A percentile compares a stretch with the other conserved stretches of the same genome.
These are phyloP conservation scores for Thymelicus acteon DNA, from an alignment of 2,888 invertebrate genomes.

Conservation along the genomic window DNA sequence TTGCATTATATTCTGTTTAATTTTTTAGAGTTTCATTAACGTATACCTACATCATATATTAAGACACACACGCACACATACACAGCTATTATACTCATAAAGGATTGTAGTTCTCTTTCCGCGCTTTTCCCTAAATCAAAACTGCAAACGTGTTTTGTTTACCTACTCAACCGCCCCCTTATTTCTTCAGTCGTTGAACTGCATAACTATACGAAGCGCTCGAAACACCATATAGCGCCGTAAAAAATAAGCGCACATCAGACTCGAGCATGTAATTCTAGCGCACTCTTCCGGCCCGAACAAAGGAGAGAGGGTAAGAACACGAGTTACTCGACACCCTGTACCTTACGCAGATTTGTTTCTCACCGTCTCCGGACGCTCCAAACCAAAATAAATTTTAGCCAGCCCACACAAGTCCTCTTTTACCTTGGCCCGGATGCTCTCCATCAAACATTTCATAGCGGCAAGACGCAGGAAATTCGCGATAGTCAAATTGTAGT, in stretches of 20 bases:
- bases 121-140: slow-evolving; percentile 63
- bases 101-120: slow-evolving; percentile 48
- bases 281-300: slow-evolving; percentile 84
- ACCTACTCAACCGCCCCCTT: slow-evolving; percentile 71
- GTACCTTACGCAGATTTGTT: slow-evolving; percentile 84
- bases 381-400: slow-evolving; percentile 67
- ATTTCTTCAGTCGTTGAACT: slow-evolving; percentile 82
- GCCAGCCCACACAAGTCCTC: slow-evolving; percentile 57
- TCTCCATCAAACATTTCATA: slow-evolving; percentile 67
- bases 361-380: slow-evolving; percentile 65
- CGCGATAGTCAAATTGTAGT: slow-evolving; percentile 85
- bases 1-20: too few species aligned
- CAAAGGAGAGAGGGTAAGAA: slow-evolving; percentile 85
- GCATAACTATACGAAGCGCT: slow-evolving; percentile 76
- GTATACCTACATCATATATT: too few species aligned
- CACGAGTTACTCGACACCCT: slow-evolving; percentile 85
- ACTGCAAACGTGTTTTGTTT: slow-evolving; percentile 75
- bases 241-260: slow-evolving; percentile 85
- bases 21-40: too few species aligned
- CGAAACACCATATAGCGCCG: slow-evolving; percentile 81
- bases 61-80: neutral
- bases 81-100: slow-evolving; percentile 46
- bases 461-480: slow-evolving; percentile 76
- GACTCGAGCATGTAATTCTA: slow-evolving; percentile 85
- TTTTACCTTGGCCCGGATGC: slow-evolving; percentile 55